A percentile compares a stretch with the other conserved stretches of the same genome.
Conservation (phyloP, 2,797 vertebrate species). For the Hypotaenidia philippensis region DNA sequence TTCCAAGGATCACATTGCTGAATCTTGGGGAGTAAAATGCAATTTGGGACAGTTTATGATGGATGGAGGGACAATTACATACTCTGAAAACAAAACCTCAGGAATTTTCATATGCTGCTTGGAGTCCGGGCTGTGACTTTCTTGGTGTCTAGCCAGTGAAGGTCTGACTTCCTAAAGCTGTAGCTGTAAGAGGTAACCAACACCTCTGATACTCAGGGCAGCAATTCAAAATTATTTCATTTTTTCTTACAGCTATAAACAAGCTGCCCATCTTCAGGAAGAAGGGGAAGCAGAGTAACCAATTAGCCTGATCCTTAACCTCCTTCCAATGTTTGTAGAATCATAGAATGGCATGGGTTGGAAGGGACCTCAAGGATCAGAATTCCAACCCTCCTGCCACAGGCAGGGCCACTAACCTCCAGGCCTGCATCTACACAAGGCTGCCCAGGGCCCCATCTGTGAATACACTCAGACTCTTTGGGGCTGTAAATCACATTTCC, state of each 20-base stretch:
- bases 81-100: neutral
- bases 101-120: neutral
- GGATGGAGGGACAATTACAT: neutral
- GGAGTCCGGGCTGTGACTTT: neutral
- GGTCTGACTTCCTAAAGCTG: neutral
- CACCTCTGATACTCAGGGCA: neutral
- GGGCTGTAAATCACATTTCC: neutral
- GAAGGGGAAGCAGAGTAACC: neutral
- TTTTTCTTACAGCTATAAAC: neutral
- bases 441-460: too few species aligned
- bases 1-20: neutral
- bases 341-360: too few species aligned
- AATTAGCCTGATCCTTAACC: neutral
- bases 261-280: neutral
- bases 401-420: too few species aligned
- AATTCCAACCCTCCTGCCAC: too few species aligned
- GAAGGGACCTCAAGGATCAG: too few species aligned
- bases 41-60: neutral
- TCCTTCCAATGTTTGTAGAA: neutral
- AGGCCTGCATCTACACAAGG: too few species aligned
- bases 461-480: fast-evolving
- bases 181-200: neutral
- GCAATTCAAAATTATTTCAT: neutral
- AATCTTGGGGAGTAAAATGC: neutral
- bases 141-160: neutral